These are phyloP conservation scores for Ceyx cyanopectus DNA, from an alignment of 2,113 vertebrate genomes.

Conservation along the genomic window DNA sequence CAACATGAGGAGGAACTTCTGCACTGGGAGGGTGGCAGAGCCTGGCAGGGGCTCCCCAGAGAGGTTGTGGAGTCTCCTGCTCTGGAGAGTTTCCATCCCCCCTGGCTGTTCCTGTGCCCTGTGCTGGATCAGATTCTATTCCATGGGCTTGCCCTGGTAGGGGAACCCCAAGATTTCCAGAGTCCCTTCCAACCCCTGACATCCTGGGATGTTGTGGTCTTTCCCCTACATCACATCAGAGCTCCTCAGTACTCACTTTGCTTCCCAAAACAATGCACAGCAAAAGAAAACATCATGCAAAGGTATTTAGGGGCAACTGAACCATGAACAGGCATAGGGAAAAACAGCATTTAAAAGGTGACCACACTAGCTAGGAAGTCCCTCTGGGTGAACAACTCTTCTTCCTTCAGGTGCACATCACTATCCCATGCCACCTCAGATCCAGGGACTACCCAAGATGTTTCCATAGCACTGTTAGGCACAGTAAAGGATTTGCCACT, in stretches of 20 bases:
- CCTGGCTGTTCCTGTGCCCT: too few relatives aligned
- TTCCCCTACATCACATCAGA: background rate
- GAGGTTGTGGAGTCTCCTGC: too few relatives aligned
- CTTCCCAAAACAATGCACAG: background rate
- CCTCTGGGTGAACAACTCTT: background rate
- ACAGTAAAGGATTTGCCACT: background rate
- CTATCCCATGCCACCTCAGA: background rate
- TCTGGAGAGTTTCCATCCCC: too few relatives aligned
- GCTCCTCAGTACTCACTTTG: background rate
- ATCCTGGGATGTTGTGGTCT: background rate
- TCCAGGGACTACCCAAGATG: background rate
- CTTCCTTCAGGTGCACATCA: rapidly evolving
- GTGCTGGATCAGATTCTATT: too few relatives aligned
- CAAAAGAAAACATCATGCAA: background rate
- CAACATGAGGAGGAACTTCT: too few relatives aligned
- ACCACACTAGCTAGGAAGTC: background rate
- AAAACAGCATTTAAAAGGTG: background rate
- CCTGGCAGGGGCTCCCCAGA: too few relatives aligned
- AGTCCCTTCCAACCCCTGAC: too few relatives aligned
- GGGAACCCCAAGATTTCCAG: too few relatives aligned
- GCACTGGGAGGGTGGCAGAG: too few relatives aligned
- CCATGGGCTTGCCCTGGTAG: too few relatives aligned
- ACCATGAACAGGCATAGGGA: rapidly evolving
- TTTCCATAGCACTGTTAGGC: background rate
- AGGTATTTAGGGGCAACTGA: background rate